Percentiles rank a stretch among this genome's conserved stretches.
phyloP scores from a whole-genome alignment of 2,888 invertebrate species.

The Bombyx huttoni region DNA sequence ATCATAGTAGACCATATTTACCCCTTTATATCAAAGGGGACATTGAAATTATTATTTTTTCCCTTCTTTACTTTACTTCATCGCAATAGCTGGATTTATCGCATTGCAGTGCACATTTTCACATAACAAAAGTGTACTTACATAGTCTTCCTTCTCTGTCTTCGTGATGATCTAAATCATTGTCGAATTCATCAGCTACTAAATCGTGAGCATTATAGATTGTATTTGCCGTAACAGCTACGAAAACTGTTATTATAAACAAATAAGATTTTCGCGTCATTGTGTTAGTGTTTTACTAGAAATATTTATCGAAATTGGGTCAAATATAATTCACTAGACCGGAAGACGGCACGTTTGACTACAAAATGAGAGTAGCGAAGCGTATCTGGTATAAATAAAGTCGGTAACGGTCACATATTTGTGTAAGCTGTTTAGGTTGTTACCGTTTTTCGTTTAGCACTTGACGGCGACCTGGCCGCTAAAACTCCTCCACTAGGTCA shows the following conservation, averaged over 20 bases:
- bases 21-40: no score
- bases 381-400: conserved; percentile 44
- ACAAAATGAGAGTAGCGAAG: conserved; percentile 35
- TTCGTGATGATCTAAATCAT: conserved; percentile 11
- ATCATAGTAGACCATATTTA: no score
- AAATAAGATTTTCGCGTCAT: conserved; percentile 33
- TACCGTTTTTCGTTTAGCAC: conserved; percentile 57
- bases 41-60: no score
- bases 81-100: not conserved
- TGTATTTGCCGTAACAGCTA: conserved; percentile 31
- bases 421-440: conserved; percentile 43
- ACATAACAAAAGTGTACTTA: conserved; percentile 22
- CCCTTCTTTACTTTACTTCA: not conserved
- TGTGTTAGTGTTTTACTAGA: conserved; percentile 1
- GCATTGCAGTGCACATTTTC: not conserved
- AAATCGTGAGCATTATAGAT: conserved; percentile 21
- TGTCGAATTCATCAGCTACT: conserved; percentile 19
- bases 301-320: conserved; percentile 7
- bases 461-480: conserved; percentile 17
- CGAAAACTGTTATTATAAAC: conserved; percentile 20
- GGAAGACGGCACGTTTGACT: conserved; percentile 14
- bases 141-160: conserved; percentile 45
- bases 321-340: conserved; percentile 10
- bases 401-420: conserved; percentile 57
- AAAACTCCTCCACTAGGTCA: conserved; percentile 14